phyloP scores from a whole-genome alignment of 2,113 vertebrate species.

The Osmerus mordax region DNA sequence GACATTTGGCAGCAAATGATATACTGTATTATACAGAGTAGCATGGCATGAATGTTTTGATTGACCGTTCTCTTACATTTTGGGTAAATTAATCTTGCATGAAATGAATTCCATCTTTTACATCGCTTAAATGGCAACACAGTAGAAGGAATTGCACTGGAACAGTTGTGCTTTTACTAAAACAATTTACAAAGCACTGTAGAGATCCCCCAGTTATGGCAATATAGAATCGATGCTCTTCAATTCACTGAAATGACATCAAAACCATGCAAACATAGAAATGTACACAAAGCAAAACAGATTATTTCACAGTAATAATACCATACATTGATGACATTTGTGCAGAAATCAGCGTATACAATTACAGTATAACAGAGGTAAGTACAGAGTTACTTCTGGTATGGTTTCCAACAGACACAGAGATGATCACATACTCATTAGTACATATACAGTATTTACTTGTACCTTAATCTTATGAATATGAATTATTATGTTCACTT shows the following conservation, averaged over 20 bases:
- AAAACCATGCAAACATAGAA: slow-evolving; percentile 45
- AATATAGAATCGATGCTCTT: neutral
- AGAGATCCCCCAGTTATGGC: neutral
- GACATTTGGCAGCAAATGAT: slow-evolving; percentile 26
- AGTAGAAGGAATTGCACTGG: no score
- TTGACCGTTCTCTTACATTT: no score
- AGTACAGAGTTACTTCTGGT: slow-evolving; percentile 16
- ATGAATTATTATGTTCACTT: no score
- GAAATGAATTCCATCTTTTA: no score
- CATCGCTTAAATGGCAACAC: no score
- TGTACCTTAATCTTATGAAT: no score
- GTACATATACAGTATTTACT: no score
- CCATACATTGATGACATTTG: slow-evolving; percentile 44
- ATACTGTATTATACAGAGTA: slow-evolving; percentile 22
- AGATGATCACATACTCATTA: slow-evolving; percentile 19
- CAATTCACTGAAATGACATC: slow-evolving; percentile 24
- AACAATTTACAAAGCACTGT: slow-evolving; percentile 9
- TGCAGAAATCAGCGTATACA: slow-evolving; percentile 35
- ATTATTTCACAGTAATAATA: slow-evolving; percentile 45
- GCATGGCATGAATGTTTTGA: no score
- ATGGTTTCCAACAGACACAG: slow-evolving; percentile 37
- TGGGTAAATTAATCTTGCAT: no score
- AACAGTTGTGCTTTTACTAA: no score
- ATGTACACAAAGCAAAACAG: slow-evolving; percentile 31
- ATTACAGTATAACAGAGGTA: slow-evolving; percentile 23